Conservation (phyloP, 2,113 vertebrate species). For the Poecilia latipinna region DNA sequence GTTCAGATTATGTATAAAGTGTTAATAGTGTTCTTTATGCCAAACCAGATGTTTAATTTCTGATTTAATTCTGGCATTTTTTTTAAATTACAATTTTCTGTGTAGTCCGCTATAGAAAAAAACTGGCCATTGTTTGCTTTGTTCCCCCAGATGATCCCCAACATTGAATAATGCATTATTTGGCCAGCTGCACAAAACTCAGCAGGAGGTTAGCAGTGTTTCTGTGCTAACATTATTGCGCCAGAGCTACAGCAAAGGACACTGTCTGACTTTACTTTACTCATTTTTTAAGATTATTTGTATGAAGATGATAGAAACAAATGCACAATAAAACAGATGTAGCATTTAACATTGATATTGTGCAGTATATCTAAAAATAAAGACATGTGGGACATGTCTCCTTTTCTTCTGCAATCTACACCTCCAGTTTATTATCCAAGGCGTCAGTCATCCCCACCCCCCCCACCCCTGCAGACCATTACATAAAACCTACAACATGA, state of each 20-base stretch:
- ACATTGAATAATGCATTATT: slow-evolving; percentile 48
- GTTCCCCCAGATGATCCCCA: slow-evolving; percentile 43
- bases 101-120: slow-evolving; percentile 42
- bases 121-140: slow-evolving; percentile 44
- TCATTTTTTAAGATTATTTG: neutral
- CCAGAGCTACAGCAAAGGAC: neutral
- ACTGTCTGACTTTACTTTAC: no score
- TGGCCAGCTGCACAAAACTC: slow-evolving; percentile 23
- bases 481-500: neutral
- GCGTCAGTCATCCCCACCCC: neutral
- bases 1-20: neutral
- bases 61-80: neutral
- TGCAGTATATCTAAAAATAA: no score
- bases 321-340: neutral
- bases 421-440: neutral
- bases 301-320: neutral
- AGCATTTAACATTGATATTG: neutral
- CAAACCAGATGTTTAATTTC: neutral
- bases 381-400: no score
- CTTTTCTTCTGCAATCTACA: neutral
- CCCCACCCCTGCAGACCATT: neutral
- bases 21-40: neutral
- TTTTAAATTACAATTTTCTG: slow-evolving; percentile 15
- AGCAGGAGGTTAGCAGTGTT: slow-evolving; percentile 7
- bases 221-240: slow-evolving; percentile 12